Evolutionary conservation across 2,113 vertebrate species (phyloP).

Genomic region (Pandion haliaetus): DNA sequence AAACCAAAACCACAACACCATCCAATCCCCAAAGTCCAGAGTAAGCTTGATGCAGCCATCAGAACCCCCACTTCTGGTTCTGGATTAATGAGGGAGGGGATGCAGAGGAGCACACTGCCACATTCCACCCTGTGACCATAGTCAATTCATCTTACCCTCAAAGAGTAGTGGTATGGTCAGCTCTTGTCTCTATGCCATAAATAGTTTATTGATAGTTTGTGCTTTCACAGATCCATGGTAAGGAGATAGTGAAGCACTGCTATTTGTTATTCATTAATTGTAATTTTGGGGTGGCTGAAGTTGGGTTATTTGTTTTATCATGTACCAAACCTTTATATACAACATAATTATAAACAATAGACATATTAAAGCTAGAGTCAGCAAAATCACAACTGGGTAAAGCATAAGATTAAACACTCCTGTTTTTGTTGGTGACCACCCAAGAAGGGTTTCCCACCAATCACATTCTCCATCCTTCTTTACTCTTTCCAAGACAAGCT

Average conservation of each 20-base stretch:
- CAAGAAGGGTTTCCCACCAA: not conserved
- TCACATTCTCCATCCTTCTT: not conserved
- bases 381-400: not conserved
- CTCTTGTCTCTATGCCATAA: not conserved
- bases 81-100: too few relatives aligned
- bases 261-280: not conserved
- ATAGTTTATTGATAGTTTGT: not conserved
- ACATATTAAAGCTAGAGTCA: not conserved
- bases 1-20: too few relatives aligned
- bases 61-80: not conserved
- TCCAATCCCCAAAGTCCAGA: not conserved
- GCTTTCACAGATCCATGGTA: not conserved
- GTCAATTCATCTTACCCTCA: not conserved
- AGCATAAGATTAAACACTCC: not conserved
- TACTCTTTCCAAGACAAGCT: not conserved
- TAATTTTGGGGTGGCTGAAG: not conserved
- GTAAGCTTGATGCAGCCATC: not conserved
- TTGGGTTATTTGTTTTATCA: not conserved
- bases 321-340: not conserved
- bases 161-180: not conserved
- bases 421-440: not conserved
- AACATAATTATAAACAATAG: not conserved
- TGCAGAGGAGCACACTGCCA: not conserved
- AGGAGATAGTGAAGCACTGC: not conserved
- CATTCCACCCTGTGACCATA: not conserved